These are phyloP conservation scores for Pagetopsis macropterus DNA, from an alignment of 2,797 vertebrate species.

Conservation along the genomic window DNA sequence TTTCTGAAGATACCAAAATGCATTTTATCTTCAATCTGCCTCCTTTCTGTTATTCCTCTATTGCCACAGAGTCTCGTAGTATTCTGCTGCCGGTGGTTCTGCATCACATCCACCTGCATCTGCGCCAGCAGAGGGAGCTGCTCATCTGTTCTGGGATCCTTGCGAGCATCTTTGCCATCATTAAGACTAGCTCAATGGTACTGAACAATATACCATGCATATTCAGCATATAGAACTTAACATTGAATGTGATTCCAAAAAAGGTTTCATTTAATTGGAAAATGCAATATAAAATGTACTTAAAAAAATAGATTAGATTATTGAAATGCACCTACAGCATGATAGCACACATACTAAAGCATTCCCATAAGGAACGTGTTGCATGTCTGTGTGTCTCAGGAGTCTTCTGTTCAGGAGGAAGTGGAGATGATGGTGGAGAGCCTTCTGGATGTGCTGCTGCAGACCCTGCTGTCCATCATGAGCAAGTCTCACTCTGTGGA, in stretches of 20 bases:
- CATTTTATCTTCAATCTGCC: background rate
- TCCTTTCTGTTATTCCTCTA: background rate
- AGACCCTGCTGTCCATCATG: slow-evolving; percentile 99
- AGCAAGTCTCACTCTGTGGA: slow-evolving; percentile 99
- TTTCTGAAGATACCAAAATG: background rate
- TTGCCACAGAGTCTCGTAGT: slow-evolving; percentile 91
- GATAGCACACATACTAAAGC: background rate
- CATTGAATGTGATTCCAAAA: background rate
- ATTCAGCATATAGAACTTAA: background rate
- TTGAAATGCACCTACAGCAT: background rate
- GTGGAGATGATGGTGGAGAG: slow-evolving; percentile 99
- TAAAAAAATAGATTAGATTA: background rate
- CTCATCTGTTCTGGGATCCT: slow-evolving; percentile 99
- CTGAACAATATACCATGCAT: background rate
- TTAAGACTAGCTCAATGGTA: slow-evolving; percentile 96
- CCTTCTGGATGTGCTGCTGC: slow-evolving; percentile 97
- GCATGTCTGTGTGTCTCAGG: slow-evolving; percentile 77
- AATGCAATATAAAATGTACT: background rate
- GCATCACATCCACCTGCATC: slow-evolving; percentile 98
- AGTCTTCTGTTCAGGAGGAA: slow-evolving; percentile 96
- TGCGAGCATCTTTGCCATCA: slow-evolving; percentile 97
- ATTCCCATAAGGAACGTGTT: background rate
- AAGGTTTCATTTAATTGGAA: background rate
- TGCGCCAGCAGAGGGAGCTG: slow-evolving; percentile 98
- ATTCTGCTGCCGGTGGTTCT: slow-evolving; percentile 97